Evolutionary conservation across 2,797 vertebrate genomes (phyloP), one percentile per base, ranked within the genome.

Genomic region (Phataginus tetradactyla): DNA sequence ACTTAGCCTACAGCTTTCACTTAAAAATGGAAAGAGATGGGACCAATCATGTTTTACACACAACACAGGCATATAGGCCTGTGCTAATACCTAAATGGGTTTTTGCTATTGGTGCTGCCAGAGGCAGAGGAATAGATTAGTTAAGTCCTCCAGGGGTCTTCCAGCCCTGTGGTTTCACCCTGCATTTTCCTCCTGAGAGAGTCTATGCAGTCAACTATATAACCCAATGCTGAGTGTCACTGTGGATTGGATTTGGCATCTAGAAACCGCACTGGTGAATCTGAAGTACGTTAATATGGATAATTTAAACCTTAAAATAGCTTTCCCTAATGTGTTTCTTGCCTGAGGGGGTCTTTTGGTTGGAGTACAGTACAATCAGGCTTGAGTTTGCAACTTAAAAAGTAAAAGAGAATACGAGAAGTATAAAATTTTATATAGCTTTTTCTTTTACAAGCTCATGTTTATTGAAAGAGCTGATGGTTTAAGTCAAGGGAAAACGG

Each of bases 271-370:
- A 49, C 75, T 92, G 89, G 95, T 91, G 95, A 95, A 91, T 74
- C 69, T 91, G 86, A 94, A 97, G 89, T 77, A 93, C 95, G 95
- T 92, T 97, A 96, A 97, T 97, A 90, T 68, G 80, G 96, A 93
- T 97, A 63, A 97, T 96, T 97, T 97, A 97, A 97, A 94, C 78
- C 84, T 97, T 97, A 97, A 97, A 97, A 97, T 97, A 94, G 93
- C 34, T 95, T 88, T 61, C 94, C 90, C 64, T 94, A 92, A 91
- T 96, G 78, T 94, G 97, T 89, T 93, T 96, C 87, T 96, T 96
- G 97, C 94, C 94, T 78, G 59, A 93, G 92, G 97, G 94, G 90
- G 71, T 91, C 96, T 96, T 97, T 95, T 84, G 78, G 90, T 96
- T 94, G 78, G 53, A 93, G 42, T 74, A 57, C 84, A 92, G 53